A percentile compares a stretch with the other conserved stretches of the same genome.
These are phyloP conservation scores for Eonycteris spelaea DNA, from an alignment of 2,113 vertebrate species.

Conservation along the genomic window DNA sequence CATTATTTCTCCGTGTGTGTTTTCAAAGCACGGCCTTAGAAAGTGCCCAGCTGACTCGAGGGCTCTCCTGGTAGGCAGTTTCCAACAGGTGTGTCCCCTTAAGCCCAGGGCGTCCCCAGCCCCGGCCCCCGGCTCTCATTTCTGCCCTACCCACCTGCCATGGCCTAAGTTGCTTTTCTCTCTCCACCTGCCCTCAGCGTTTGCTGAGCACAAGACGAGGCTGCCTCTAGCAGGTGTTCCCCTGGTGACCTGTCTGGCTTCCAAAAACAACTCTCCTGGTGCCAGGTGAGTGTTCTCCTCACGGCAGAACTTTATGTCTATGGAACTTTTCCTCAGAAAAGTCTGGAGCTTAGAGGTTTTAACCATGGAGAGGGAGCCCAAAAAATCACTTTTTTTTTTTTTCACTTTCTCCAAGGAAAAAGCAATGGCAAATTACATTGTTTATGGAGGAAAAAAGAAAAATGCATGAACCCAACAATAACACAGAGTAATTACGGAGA, in stretches of 20 bases:
- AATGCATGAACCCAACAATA: neutral
- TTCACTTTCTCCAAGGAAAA: conserved; percentile 8
- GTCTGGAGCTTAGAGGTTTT: neutral
- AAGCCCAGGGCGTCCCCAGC: neutral
- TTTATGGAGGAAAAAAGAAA: neutral
- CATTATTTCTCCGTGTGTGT: neutral
- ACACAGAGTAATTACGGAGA: neutral
- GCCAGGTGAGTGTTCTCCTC: accelerated
- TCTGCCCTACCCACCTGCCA: neutral
- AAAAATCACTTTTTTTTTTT: neutral
- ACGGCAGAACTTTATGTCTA: neutral
- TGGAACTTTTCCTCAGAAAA: neutral
- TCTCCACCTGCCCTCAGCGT: neutral
- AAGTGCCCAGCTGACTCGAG: neutral
- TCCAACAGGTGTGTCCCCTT: neutral
- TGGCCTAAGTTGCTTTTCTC: accelerated
- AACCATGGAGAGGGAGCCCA: neutral
- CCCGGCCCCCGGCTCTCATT: neutral
- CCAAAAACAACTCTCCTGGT: accelerated
- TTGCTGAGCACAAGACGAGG: neutral
- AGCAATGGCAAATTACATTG: neutral
- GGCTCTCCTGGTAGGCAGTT: neutral
- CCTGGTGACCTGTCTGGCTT: neutral
- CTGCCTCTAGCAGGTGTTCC: neutral
- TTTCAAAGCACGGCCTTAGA: neutral